Evolutionary conservation across 2,113 vertebrate species (phyloP).

Genomic region (Tupaia tana): DNA sequence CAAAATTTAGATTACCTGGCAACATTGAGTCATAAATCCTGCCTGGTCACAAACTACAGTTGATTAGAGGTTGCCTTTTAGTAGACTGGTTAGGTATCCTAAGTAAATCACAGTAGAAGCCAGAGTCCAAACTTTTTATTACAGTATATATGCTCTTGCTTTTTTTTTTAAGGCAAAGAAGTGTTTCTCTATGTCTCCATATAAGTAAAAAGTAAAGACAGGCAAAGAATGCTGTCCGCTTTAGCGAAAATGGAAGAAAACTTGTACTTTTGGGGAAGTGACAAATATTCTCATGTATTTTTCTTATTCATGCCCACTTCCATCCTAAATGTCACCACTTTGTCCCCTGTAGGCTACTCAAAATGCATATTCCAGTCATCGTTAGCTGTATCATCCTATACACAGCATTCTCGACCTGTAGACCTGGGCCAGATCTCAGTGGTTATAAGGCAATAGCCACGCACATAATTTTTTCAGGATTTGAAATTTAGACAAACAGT

Average conservation of each 20-base stretch:
- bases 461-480: background rate
- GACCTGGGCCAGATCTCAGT: no score
- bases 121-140: background rate
- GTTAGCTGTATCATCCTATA: rapidly evolving
- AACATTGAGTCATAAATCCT: background rate
- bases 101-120: background rate
- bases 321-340: background rate
- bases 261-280: background rate
- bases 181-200: background rate
- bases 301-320: background rate
- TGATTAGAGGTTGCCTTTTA: background rate
- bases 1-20: background rate
- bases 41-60: background rate
- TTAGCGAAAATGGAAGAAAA: background rate
- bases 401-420: background rate
- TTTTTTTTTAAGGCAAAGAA: background rate
- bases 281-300: background rate
- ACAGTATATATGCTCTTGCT: no score
- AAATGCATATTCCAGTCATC: background rate
- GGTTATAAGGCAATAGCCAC: background rate
- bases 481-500: background rate
- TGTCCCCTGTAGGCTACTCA: background rate
- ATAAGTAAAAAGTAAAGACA: background rate
- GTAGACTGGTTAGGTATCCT: background rate
- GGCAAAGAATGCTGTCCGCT: background rate